Evolutionary conservation across 1,140 invertebrate species (phyloP), one percentile per base, ranked within the genome.

Genomic region (Papilio xuthus): DNA sequence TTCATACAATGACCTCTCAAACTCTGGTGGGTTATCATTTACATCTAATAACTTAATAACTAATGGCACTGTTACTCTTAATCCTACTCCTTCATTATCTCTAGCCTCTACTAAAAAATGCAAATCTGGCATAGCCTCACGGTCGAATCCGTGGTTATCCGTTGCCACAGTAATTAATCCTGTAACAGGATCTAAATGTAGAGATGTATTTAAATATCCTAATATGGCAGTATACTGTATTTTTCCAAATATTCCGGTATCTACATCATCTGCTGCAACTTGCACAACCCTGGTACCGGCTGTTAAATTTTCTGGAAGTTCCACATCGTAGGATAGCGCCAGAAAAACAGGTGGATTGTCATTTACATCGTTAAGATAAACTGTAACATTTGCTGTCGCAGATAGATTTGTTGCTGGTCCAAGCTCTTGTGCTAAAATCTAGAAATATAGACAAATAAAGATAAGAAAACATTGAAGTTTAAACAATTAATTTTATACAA

Each of bases 281-380:
- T 96, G 96, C 9, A 96, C 87, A 0, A 98, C 96, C 81, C 95
- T 96, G 0, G 97, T 97, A 15, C 97, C 97, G 20, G 95, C 94
- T 18, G 96, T 96, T 26, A 96, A 95, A 88, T 99, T 98, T 93
- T 99, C 98, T 0, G 95, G 95, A 32, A 98, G 84, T 41, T 96
- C 96, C 0, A 96, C 96, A 63, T 96, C 94, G 86, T 98, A 99
- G 0, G 95, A 92, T 18, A 95, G 87, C 81, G 96, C 94, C 10
- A 95, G 92, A 89, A 99, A 99, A 72, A 96, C 94, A 0, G 98
- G 98, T 6, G 96, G 93, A 92, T 99, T 98, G 87, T 99, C 98
- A 87, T 99, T 99, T 4, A 97, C 95, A 90, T 99, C 98, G 78
- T 96, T 95, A 20, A 99, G 92, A 85, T 97, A 96, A 2, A 99